These are phyloP conservation scores for Odontesthes bonariensis DNA, from an alignment of 2,113 vertebrate genomes.

Conservation along the genomic window DNA sequence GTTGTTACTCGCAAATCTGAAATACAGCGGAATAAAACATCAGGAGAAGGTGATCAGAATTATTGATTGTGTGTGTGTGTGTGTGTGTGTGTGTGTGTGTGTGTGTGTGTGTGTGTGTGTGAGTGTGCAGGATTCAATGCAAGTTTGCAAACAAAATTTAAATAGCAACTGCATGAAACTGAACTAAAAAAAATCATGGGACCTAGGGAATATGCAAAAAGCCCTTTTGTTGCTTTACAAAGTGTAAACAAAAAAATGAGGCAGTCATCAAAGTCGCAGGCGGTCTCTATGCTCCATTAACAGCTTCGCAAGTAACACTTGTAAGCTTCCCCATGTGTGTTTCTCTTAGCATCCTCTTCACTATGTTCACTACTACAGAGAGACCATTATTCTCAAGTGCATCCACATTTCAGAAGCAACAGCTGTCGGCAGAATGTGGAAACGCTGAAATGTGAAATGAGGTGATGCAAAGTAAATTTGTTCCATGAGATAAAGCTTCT, in stretches of 20 bases:
- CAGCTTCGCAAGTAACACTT: constrained; percentile 42
- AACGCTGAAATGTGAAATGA: not conserved
- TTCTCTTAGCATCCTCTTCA: constrained; percentile 13
- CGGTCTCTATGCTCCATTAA: constrained; percentile 31
- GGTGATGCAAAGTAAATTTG: not conserved
- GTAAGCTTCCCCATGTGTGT: constrained; percentile 21
- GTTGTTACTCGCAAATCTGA: constrained; percentile 32
- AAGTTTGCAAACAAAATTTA: not conserved
- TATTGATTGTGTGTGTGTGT: constrained; percentile 4
- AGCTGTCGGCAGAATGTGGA: constrained; percentile 12
- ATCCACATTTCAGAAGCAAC: constrained; percentile 26
- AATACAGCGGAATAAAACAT: constrained; percentile 34
- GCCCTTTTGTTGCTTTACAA: constrained; percentile 21
- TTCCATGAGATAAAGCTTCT: not conserved
- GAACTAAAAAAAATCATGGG: not conserved
- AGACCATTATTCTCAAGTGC: constrained; percentile 18
- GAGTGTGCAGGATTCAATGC: not conserved
- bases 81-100: not conserved
- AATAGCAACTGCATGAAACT: constrained; percentile 25
- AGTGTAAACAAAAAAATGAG: constrained; percentile 31
- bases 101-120: not conserved
- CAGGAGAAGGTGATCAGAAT: constrained; percentile 22
- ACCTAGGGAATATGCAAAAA: not conserved
- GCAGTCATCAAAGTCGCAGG: constrained; percentile 25
- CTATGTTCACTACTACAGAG: constrained; percentile 23